Conservation (phyloP, 2,113 vertebrate species). For the Grantiella picta region DNA sequence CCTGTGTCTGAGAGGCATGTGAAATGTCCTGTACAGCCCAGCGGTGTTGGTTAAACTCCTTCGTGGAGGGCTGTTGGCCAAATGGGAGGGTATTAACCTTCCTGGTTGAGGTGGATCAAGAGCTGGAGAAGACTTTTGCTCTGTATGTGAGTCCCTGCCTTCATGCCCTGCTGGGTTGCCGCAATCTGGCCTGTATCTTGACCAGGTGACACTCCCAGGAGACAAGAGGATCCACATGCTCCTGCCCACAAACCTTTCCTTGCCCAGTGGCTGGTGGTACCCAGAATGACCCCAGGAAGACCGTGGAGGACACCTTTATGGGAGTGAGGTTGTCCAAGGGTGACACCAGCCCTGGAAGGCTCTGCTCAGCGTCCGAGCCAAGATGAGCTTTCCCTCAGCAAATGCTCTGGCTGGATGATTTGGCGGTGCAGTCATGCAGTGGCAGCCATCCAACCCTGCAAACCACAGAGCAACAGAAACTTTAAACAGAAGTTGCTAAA, state of each 20-base stretch:
- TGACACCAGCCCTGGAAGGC: not conserved
- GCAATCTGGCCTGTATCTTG: not conserved
- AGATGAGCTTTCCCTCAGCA: not conserved
- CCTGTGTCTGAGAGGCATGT: not conserved
- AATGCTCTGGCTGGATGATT: not conserved
- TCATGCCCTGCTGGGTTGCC: not conserved
- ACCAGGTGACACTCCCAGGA: not conserved
- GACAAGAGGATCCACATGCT: not conserved
- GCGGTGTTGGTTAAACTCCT: not conserved
- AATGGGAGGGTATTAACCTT: not conserved
- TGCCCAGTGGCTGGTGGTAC: not conserved
- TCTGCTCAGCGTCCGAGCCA: not conserved
- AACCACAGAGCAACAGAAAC: not conserved
- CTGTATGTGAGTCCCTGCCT: not conserved
- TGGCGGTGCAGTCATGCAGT: fast-evolving
- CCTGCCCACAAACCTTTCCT: not conserved
- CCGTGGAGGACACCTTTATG: not conserved
- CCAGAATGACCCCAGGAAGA: not conserved
- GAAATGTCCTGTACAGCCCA: not conserved
- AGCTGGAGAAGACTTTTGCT: not conserved
- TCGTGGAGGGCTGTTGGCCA: not conserved
- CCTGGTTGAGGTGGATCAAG: not conserved
- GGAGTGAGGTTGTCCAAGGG: not conserved
- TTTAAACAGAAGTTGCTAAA: not conserved
- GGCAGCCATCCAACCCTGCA: not conserved